Conservation (phyloP, 2,888 invertebrate genomes). For the Hirtodrosophila histrioides region DNA sequence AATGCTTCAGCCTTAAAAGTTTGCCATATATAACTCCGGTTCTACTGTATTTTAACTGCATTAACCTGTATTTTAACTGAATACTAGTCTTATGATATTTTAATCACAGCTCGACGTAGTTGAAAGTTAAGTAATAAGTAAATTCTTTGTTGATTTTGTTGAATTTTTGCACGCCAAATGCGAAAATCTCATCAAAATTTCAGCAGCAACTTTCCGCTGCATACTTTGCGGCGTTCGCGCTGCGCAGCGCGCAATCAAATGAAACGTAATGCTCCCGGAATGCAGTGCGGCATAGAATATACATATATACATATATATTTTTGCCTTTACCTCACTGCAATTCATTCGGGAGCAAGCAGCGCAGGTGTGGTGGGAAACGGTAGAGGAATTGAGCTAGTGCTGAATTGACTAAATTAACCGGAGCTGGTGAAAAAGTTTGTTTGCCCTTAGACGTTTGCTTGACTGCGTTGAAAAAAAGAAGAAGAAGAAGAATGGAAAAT, state of each 20-base stretch:
- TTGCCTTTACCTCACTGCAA: slow-evolving; percentile 2
- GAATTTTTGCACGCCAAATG: slow-evolving; percentile 50
- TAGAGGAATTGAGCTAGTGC: slow-evolving; percentile 28
- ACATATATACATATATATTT: slow-evolving; percentile 1
- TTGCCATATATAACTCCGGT: too few species aligned
- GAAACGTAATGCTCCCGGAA: slow-evolving; percentile 64
- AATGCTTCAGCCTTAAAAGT: too few species aligned
- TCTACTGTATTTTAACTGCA: too few species aligned
- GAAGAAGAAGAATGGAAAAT: not conserved
- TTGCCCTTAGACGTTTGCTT: slow-evolving; percentile 72
- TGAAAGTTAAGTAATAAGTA: slow-evolving; percentile 51
- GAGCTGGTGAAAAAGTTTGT: slow-evolving; percentile 69
- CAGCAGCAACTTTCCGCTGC: slow-evolving; percentile 39
- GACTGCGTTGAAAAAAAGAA: slow-evolving; percentile 35
- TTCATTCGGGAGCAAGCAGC: slow-evolving; percentile 11
- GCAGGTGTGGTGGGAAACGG: slow-evolving; percentile 15
- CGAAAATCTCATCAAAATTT: slow-evolving; percentile 52
- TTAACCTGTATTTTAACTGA: too few species aligned
- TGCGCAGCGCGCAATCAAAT: slow-evolving; percentile 48
- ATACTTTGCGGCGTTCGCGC: slow-evolving; percentile 37
- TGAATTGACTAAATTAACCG: slow-evolving; percentile 80
- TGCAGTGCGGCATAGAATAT: slow-evolving; percentile 41
- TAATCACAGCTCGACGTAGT: slow-evolving; percentile 56
- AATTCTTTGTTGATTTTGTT: slow-evolving; percentile 73
- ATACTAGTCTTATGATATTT: slow-evolving; percentile 53